Conservation (phyloP, 1,140 invertebrate genomes). For the Drosophila watanabei region DNA sequence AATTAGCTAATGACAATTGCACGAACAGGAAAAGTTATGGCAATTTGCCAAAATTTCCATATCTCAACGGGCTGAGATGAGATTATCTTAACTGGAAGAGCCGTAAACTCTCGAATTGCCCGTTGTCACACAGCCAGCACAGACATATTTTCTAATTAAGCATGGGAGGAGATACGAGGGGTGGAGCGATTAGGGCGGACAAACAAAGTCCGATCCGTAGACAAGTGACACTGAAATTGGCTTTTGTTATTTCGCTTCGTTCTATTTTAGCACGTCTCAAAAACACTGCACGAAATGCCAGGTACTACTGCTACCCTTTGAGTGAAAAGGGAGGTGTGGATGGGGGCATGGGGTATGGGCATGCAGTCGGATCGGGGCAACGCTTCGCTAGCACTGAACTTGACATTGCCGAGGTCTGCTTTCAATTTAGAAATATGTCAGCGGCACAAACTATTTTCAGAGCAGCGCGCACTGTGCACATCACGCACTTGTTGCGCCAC, state of each 20-base stretch:
- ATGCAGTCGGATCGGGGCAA: constrained; percentile 46
- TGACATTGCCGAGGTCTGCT: constrained; percentile 73
- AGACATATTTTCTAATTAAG: constrained; percentile 72
- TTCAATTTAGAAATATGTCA: constrained; percentile 81
- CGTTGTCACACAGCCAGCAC: constrained; percentile 40
- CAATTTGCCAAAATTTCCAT: constrained; percentile 65
- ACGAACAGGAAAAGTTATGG: constrained; percentile 55
- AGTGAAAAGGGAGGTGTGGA: background rate
- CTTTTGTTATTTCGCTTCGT: constrained; percentile 35
- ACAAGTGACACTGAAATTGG: constrained; percentile 78
- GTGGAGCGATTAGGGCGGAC: constrained; percentile 39
- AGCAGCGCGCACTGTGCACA: constrained; percentile 42
- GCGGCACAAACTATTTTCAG: constrained; percentile 65
- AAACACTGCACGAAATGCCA: constrained; percentile 54
- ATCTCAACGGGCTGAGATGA: constrained; percentile 28
- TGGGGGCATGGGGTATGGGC: constrained; percentile 6
- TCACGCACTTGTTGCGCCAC: constrained; percentile 57
- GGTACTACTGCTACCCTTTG: constrained; percentile 15
- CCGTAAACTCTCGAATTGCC: constrained; percentile 62
- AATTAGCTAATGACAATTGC: constrained; percentile 53
- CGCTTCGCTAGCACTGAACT: constrained; percentile 69
- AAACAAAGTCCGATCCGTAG: constrained; percentile 42
- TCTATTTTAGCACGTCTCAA: constrained; percentile 75
- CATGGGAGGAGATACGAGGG: constrained; percentile 24
- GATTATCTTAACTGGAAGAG: constrained; percentile 65